Conservation (phyloP, 2,113 vertebrate genomes). For the Sus scrofa region DNA sequence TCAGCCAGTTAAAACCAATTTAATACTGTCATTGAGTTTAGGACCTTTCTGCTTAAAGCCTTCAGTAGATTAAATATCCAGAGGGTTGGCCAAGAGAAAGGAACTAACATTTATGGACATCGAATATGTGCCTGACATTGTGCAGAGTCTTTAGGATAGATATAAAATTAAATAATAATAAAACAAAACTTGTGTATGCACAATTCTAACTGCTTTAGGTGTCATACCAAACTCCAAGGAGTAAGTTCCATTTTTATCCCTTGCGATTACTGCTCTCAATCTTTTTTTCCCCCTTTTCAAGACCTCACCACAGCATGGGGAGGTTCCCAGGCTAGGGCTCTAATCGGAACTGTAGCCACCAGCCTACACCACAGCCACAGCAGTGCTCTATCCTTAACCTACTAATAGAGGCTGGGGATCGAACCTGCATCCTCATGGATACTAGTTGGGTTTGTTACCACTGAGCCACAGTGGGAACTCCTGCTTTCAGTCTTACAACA, state of each 20-base stretch:
- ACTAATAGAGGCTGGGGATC: no score
- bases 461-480: no score
- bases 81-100: neutral
- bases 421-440: no score
- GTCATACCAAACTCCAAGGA: neutral
- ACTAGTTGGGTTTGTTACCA: no score
- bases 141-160: neutral
- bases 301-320: no score
- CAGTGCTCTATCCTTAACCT: no score
- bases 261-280: neutral
- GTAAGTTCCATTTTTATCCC: neutral
- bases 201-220: neutral
- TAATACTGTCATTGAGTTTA: constrained; percentile 54
- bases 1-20: constrained; percentile 59
- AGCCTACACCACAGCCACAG: no score
- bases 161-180: neutral
- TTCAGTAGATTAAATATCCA: constrained; percentile 18
- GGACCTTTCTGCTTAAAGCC: neutral
- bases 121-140: neutral
- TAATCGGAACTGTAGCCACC: no score
- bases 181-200: neutral
- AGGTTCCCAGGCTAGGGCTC: no score
- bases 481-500: neutral
- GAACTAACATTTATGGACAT: neutral
- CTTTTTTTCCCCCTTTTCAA: no score